Evolutionary conservation across 2,797 vertebrate genomes (phyloP), one percentile per base, ranked within the genome.

Genomic region (Esox lucius): DNA sequence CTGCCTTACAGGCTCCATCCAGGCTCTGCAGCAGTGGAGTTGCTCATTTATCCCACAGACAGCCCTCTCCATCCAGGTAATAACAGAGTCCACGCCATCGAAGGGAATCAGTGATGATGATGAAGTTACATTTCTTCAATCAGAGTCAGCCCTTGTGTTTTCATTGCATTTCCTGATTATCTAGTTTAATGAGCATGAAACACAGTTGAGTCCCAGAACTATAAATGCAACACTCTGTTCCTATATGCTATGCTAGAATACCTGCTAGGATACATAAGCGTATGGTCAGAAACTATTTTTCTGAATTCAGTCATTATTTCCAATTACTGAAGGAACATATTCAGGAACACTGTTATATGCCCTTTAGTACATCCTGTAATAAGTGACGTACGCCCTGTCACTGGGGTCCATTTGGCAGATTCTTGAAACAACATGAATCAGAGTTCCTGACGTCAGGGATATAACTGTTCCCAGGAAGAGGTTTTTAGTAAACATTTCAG

Each of bases 1-100:
- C 61, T 91, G 77, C 46, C 76, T 93, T 78, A 86, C 78, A 42
- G 86, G 88, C 15, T 72, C 75, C 42, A 83, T 94, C 33, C 85
- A 89, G 22, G 73, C 56, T 5, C 80, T 94, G 67, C 90, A 91
- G 75, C 87, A 84, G 3, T 95, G 94, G 94, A 92, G 75, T 80
- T 74, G 81, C 19, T 78, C 35, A 12, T 53, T 80, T 72, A 69
- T 85, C 3, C 46, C 83, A 3, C 80, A 86, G 53, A 90, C 90
- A 1, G 70, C 35, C 22, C 72, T 78, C 24, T 82, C 88, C 73
- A 42, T 88, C 15, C 89, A 94, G 93, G 93, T 95, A 75, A 68
- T 17, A 11, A 22, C 66, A 67, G 26, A 65, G n/a, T n/a, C 59
- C n/a, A 4, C 35, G 39, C 66, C 13, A 31, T 64, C 61, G 6